Conservation (phyloP, 2,113 vertebrate species). For the Silurus glanis region DNA sequence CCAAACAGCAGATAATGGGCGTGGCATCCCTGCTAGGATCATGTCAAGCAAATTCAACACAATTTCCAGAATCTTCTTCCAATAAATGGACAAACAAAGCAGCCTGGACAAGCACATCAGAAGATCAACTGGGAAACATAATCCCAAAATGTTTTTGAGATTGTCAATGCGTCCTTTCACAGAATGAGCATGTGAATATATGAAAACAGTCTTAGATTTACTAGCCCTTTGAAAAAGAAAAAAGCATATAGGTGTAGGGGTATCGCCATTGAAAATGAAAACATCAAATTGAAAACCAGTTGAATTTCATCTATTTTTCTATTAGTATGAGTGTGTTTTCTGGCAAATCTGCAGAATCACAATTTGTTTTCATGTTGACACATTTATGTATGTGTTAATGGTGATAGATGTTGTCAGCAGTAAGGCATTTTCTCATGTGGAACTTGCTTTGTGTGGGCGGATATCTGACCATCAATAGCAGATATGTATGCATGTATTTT, state of each 20-base stretch:
- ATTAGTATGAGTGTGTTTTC: conserved; percentile 32
- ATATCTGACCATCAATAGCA: conserved; percentile 18
- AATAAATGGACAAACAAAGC: conserved; percentile 48
- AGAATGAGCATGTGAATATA: conserved; percentile 58
- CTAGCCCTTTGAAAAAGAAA: conserved; percentile 35
- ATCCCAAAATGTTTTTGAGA: conserved; percentile 40
- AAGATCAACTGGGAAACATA: conserved; percentile 37
- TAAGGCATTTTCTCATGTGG: neutral
- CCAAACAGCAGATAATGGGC: conserved; percentile 23
- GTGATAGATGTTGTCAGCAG: conserved; percentile 9
- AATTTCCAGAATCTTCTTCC: conserved; percentile 44
- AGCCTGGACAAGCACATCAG: conserved; percentile 48
- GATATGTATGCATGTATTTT: conserved; percentile 50
- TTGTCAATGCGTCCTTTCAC: conserved; percentile 47
- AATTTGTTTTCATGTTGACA: conserved; percentile 21
- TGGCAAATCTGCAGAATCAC: neutral
- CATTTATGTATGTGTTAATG: conserved; percentile 8
- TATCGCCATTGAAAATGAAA: conserved; percentile 29
- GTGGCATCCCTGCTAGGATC: conserved; percentile 49
- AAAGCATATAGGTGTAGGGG: conserved; percentile 11
- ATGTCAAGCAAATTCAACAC: conserved; percentile 41
- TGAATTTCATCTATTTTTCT: conserved; percentile 49
- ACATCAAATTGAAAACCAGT: conserved; percentile 21
- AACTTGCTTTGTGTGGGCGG: neutral
- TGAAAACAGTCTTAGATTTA: conserved; percentile 31